These are phyloP conservation scores for Chaetodon auriga DNA, from an alignment of 2,113 vertebrate genomes.

Conservation along the genomic window DNA sequence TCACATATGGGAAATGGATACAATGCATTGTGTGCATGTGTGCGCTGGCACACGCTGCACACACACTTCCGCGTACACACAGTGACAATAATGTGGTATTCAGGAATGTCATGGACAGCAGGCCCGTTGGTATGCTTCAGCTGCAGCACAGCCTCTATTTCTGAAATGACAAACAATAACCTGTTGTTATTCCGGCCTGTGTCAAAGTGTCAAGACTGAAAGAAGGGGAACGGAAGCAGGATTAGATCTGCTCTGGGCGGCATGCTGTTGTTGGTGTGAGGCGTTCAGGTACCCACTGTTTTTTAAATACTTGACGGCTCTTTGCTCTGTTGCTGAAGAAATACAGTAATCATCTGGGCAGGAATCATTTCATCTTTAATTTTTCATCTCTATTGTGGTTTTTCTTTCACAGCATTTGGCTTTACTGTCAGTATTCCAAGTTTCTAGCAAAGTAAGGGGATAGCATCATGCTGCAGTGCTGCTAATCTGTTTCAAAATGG, in stretches of 20 bases:
- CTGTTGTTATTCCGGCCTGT: slow-evolving; percentile 42
- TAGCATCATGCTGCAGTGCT: background rate
- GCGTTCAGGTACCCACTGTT: slow-evolving; percentile 15
- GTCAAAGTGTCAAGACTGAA: slow-evolving; percentile 17
- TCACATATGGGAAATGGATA: background rate
- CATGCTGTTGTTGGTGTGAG: slow-evolving; percentile 1
- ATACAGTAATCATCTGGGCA: background rate
- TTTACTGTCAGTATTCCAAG: background rate
- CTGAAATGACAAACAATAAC: slow-evolving; percentile 59
- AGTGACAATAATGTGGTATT: slow-evolving; percentile 53
- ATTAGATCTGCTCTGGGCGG: background rate
- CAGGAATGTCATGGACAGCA: slow-evolving; percentile 53
- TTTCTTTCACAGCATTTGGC: background rate
- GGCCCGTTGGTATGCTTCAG: slow-evolving; percentile 44
- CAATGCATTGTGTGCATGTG: background rate
- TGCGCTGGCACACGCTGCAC: background rate
- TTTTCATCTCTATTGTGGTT: background rate
- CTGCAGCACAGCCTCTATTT: slow-evolving; percentile 55
- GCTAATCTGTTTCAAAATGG: background rate
- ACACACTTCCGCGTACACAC: background rate
- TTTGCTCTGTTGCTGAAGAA: slow-evolving; percentile 11
- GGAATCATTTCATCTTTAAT: background rate
- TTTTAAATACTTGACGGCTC: background rate
- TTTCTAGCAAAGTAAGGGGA: background rate
- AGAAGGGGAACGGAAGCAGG: slow-evolving; percentile 9